Evolutionary conservation across 2,888 invertebrate species (phyloP).

Genomic region (Epiblema foenella): DNA sequence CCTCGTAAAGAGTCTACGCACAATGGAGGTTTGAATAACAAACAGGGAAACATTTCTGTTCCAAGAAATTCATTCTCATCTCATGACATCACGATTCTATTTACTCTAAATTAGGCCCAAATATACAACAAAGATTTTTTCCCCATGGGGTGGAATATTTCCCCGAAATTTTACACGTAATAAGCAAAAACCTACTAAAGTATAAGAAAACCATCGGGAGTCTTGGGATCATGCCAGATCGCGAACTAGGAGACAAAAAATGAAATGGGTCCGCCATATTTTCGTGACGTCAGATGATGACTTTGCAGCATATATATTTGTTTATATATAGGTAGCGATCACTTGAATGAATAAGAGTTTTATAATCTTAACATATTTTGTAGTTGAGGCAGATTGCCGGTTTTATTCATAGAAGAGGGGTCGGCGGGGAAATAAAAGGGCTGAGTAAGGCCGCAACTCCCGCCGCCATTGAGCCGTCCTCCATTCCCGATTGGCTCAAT

Average conservation of each 20-base stretch:
- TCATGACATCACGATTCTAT: constrained; percentile 45
- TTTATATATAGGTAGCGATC: constrained; percentile 2
- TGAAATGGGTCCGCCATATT: constrained; percentile 47
- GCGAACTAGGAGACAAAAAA: constrained; percentile 48
- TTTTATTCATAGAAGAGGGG: constrained; percentile 58
- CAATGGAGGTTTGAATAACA: constrained; percentile 58
- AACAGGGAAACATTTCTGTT: constrained; percentile 51
- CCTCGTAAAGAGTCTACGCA: constrained; percentile 46
- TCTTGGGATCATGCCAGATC: constrained; percentile 50
- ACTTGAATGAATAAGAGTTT: constrained; percentile 30
- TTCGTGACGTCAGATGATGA: constrained; percentile 44
- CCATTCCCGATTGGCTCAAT: constrained; percentile 42
- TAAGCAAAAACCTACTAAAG: constrained; percentile 49
- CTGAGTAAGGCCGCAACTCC: constrained; percentile 46
- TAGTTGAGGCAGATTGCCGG: constrained; percentile 40
- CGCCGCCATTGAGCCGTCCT: constrained; percentile 44
- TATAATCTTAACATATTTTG: constrained; percentile 41
- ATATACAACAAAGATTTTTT: constrained; percentile 44
- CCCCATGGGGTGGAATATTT: constrained; percentile 44
- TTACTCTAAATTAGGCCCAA: constrained; percentile 44
- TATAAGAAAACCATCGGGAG: constrained; percentile 47
- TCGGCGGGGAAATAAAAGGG: constrained; percentile 57
- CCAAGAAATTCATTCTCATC: constrained; percentile 49
- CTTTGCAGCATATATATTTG: constrained; percentile 33
- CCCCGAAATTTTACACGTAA: constrained; percentile 40